Evolutionary conservation across 2,113 vertebrate species (phyloP).

Genomic region (Phrynocephalus versicolor): DNA sequence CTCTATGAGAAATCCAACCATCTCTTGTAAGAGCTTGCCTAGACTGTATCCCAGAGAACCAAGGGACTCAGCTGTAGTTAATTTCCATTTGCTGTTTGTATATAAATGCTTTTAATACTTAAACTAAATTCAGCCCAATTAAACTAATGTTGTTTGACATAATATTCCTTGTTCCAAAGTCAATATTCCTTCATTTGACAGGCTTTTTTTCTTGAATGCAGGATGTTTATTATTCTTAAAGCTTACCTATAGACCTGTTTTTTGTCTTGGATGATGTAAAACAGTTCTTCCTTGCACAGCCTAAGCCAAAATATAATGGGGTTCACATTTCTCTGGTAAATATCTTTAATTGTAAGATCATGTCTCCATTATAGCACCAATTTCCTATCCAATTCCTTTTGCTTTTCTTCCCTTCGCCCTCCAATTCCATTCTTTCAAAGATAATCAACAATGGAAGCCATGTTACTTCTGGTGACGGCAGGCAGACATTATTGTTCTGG

Average conservation of each 20-base stretch:
- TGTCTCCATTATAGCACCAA: slow-evolving; percentile 58
- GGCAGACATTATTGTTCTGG: background rate
- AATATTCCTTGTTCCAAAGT: slow-evolving; percentile 85
- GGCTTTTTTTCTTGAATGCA: slow-evolving; percentile 80
- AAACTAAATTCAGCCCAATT: slow-evolving; percentile 86
- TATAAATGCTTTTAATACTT: slow-evolving; percentile 86
- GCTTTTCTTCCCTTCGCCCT: slow-evolving; percentile 33
- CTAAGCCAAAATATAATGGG: slow-evolving; percentile 74
- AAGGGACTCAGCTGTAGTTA: slow-evolving; percentile 79
- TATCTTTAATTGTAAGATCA: slow-evolving; percentile 81
- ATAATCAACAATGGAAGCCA: background rate
- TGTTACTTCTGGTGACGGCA: background rate
- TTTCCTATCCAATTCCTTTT: slow-evolving; percentile 50
- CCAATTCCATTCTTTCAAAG: background rate
- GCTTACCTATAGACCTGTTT: slow-evolving; percentile 86
- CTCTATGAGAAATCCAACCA: slow-evolving; percentile 48
- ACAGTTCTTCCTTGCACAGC: slow-evolving; percentile 77
- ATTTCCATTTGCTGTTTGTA: slow-evolving; percentile 83
- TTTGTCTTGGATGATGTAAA: slow-evolving; percentile 85
- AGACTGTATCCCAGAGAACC: slow-evolving; percentile 65
- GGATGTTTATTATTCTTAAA: slow-evolving; percentile 87
- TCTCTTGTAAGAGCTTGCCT: slow-evolving; percentile 57
- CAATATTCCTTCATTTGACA: slow-evolving; percentile 83
- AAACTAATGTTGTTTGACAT: slow-evolving; percentile 84
- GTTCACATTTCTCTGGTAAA: slow-evolving; percentile 81